A percentile compares a stretch with the other conserved stretches of the same genome.
phyloP scores from a whole-genome alignment of 2,113 vertebrate species.

The Xenopus borealis region DNA sequence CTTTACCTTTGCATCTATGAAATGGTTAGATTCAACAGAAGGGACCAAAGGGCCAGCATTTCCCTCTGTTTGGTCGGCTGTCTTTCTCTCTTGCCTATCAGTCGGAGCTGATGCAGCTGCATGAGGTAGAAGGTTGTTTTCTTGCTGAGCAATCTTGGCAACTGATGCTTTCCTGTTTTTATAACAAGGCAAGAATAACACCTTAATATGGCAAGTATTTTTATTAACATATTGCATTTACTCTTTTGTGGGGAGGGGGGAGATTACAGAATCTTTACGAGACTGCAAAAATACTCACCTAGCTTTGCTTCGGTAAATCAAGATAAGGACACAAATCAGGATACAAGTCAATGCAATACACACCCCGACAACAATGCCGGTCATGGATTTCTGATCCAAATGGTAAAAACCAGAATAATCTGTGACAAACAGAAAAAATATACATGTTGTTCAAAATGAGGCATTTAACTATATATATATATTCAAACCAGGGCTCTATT shows the following conservation, averaged over 20 bases:
- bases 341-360: slow-evolving; percentile 93
- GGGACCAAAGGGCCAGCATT: slow-evolving; percentile 70
- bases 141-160: slow-evolving; percentile 70
- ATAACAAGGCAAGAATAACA: slow-evolving; percentile 35
- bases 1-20: slow-evolving; percentile 87
- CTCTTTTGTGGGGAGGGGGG: too few species aligned
- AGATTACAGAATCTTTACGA: too few species aligned
- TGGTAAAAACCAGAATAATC: slow-evolving; percentile 86
- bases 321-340: slow-evolving; percentile 84
- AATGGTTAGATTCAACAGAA: slow-evolving; percentile 66
- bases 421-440: slow-evolving; percentile 49
- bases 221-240: background rate
- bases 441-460: background rate
- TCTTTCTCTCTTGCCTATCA: slow-evolving; percentile 62
- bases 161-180: slow-evolving; percentile 76
- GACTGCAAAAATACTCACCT: slow-evolving; percentile 65
- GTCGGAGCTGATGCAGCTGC: slow-evolving; percentile 53
- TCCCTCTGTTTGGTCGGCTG: slow-evolving; percentile 56
- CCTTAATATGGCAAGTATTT: background rate
- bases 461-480: too few species aligned
- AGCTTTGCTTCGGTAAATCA: slow-evolving; percentile 85
- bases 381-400: slow-evolving; percentile 90
- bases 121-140: slow-evolving; percentile 53
- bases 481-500: too few species aligned
- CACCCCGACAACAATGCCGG: slow-evolving; percentile 88